Evolutionary conservation across 2,797 vertebrate genomes (phyloP), one percentile per base, ranked within the genome.

Genomic region (Eospalax fontanierii): DNA sequence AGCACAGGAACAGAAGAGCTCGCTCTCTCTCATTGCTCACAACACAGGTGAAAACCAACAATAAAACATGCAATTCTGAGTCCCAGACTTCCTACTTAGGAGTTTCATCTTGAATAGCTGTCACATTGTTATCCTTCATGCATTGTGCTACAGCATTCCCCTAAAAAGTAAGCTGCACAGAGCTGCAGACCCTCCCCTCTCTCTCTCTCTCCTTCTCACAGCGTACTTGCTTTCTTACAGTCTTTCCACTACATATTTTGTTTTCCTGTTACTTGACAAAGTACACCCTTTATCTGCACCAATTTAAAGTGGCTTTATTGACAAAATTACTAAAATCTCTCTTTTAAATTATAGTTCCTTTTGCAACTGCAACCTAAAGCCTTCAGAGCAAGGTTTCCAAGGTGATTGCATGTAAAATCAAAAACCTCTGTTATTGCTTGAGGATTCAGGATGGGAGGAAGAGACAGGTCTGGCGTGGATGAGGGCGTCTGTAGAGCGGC

Each of bases 21-120:
- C 46, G n/a, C n/a, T 50, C 46, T 50, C 0, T 65, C 83, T 16
- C 19, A 24, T 59, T 1, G 0, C 33, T 76, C 18, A 59, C 43
- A 90, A 78, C 16, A 83, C 0, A 38, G 21, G 33, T 68, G 35
- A 7, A 74, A 96, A 76, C 26, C 57, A 93, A 24, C 59, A 57
- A 85, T 33, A 86, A 80, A 82, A 59, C 80, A 50, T 79, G 70
- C 50, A 91, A 78, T 78, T 93, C 61, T 85, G 74, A 93, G 66
- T 74, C 11, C 1, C 6, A 24, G 63, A 40, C 4, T 79, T 91
- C 86, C 80, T 89, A 94, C 88, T 95, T 86, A 65, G 65, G 61
- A 74, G 91, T 85, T 92, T 86, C 89, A 54, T 86, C 92, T 73
- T 46, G 71, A 96, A 74, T 94, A 97, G 96, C 90, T 96, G 96